Percentiles rank a stretch among this genome's conserved stretches.
phyloP scores from a whole-genome alignment of 2,113 vertebrate species.

The Coryphaenoides rupestris region DNA sequence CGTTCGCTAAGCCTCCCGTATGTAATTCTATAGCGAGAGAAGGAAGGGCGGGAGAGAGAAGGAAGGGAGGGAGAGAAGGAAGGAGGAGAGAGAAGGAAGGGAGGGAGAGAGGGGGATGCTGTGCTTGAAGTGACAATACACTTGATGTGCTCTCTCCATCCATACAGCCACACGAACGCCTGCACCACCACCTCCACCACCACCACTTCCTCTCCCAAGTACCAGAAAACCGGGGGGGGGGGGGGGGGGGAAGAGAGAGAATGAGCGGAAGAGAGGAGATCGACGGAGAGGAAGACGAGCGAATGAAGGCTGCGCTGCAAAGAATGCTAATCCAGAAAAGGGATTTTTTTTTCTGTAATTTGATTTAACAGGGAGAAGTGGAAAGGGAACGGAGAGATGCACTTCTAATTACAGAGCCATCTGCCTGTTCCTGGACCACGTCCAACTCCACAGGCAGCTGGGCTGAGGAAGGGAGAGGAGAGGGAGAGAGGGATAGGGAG shows the following conservation, averaged over 20 bases:
- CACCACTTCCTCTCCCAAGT: slow-evolving; percentile 38
- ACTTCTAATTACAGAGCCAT: slow-evolving; percentile 84
- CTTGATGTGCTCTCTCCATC: slow-evolving; percentile 9
- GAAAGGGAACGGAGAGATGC: slow-evolving; percentile 81
- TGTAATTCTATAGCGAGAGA: slow-evolving; percentile 29
- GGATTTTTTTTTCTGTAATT: slow-evolving; percentile 84
- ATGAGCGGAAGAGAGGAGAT: slow-evolving; percentile 51
- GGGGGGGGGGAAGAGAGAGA: slow-evolving; percentile 19
- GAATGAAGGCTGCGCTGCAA: slow-evolving; percentile 65
- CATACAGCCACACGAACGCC: slow-evolving; percentile 37
- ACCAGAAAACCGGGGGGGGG: too few relatives aligned
- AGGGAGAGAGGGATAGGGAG: slow-evolving; percentile 47
- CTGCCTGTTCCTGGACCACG: slow-evolving; percentile 82
- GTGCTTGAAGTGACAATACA: slow-evolving; percentile 9
- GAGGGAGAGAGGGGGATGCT: slow-evolving; percentile 9
- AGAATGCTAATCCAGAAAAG: slow-evolving; percentile 80
- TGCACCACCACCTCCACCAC: slow-evolving; percentile 36
- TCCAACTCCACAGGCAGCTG: slow-evolving; percentile 86
- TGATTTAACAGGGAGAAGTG: slow-evolving; percentile 85
- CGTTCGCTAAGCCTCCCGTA: slow-evolving; percentile 9
- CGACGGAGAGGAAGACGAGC: slow-evolving; percentile 36
- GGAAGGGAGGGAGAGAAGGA: too few relatives aligned
- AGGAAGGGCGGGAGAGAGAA: too few relatives aligned
- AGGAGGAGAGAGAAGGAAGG: too few relatives aligned
- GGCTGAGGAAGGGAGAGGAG: slow-evolving; percentile 71